phyloP scores from a whole-genome alignment of 2,797 vertebrate genomes.

The Parotocinclus haroldoi region DNA sequence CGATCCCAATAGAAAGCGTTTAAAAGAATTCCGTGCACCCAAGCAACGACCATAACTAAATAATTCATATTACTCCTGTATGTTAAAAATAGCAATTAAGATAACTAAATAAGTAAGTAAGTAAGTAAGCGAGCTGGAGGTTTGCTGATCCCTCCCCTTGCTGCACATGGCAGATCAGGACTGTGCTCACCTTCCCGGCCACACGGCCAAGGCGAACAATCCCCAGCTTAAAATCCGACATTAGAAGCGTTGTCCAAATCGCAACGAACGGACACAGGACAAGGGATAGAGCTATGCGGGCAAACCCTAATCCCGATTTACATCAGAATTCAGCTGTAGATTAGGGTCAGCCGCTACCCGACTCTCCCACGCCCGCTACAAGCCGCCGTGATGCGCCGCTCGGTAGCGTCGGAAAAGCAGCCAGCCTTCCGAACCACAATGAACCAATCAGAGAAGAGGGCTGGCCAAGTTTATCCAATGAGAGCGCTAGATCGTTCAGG shows the following conservation, averaged over 20 bases:
- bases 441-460: conserved; percentile 38
- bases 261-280: conserved; percentile 45
- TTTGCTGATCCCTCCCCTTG: conserved; percentile 57
- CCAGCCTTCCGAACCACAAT: conserved; percentile 35
- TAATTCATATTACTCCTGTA: too few relatives aligned
- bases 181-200: conserved; percentile 93
- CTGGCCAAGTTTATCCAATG: conserved; percentile 41
- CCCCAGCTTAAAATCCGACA: conserved; percentile 97
- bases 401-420: conserved; percentile 62
- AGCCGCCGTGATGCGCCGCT: conserved; percentile 72
- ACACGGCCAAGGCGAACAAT: conserved; percentile 97
- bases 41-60: too few relatives aligned
- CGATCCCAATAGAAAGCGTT: conserved; percentile 1
- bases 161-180: conserved; percentile 75
- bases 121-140: not conserved
- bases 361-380: conserved; percentile 66
- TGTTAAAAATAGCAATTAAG: too few relatives aligned
- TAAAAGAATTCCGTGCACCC: not conserved
- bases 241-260: conserved; percentile 65
- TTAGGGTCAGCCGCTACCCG: conserved; percentile 54
- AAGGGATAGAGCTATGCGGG: conserved; percentile 54
- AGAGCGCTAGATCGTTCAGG: conserved; percentile 15
- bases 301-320: conserved; percentile 63
- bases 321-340: conserved; percentile 54
- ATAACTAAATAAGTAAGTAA: too few relatives aligned